phyloP scores from a whole-genome alignment of 2,888 invertebrate species.

The Drosophila nr. medialis region DNA sequence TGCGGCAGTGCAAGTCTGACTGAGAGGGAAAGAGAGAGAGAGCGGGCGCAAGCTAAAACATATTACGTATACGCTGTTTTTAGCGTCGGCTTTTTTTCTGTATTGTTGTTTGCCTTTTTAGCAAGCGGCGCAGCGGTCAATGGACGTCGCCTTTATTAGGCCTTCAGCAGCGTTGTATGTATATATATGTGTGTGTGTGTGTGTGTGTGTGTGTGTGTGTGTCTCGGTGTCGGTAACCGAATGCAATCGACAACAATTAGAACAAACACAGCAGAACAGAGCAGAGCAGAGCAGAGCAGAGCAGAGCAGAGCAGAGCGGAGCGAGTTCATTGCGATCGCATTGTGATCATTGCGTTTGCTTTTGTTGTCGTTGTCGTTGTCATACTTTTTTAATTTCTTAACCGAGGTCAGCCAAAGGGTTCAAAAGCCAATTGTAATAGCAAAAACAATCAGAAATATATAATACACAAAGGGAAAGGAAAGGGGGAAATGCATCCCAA shows the following conservation, averaged over 20 bases:
- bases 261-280: conserved; percentile 53
- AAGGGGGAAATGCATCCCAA: neutral
- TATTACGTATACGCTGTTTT: conserved; percentile 61
- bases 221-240: conserved; percentile 47
- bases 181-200: neutral
- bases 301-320: neutral
- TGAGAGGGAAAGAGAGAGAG: conserved; percentile 1
- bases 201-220: conserved; percentile 16
- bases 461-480: neutral
- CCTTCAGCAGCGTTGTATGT: conserved; percentile 34
- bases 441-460: neutral
- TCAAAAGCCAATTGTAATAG: conserved; percentile 41
- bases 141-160: conserved; percentile 57
- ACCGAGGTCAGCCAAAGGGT: conserved; percentile 54
- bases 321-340: conserved; percentile 69
- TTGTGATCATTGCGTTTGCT: conserved; percentile 40
- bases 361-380: conserved; percentile 16
- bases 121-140: conserved; percentile 46
- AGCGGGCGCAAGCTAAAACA: conserved; percentile 27
- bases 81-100: conserved; percentile 34
- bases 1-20: neutral
- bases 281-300: neutral
- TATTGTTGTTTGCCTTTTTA: conserved; percentile 37
- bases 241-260: conserved; percentile 74
- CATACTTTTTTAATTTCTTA: conserved; percentile 16